Base-by-base conservation (phyloP, 2,113 vertebrate genomes). In the Ornithorhynchus anatinus region DNA sequence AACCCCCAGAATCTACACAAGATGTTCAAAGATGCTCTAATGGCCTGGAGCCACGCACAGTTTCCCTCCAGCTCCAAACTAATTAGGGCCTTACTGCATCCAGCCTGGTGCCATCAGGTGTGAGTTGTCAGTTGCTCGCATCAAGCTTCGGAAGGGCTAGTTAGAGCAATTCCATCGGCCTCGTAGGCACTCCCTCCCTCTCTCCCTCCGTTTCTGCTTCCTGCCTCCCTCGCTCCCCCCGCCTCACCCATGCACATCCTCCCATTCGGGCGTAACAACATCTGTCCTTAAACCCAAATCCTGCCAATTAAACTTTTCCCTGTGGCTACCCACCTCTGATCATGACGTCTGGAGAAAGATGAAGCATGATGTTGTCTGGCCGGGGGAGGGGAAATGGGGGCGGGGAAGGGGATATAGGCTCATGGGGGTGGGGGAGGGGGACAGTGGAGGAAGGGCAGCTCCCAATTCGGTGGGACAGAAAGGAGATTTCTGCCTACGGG, bases 301-400 rank as follows among this genome's bases (percentile, higher is more conserved):
- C 65, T 69, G 69, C 74, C 79, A 69, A 77, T 84, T 56, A 77
- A 71, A 71, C 59, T 3, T 39, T 66, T 76, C 53, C 57, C 64
- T 61, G 59, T 10, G 22, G 65, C 72, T 66, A 33, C 57, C 38
- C 0, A 45, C 2, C 9, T 47, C 22, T 2, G 69, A 51, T 59
- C 69, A 73, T 66, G 67, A 69, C 15, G 4, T 27, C 1, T 10
- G 14, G 19, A 73, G 38, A 43, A 52, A 32, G 50, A 32, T 51
- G 48, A 52, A 52, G 29, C 1, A 3, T 31, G 29, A 3, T 31
- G 29, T 10, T 2, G n/a, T 20, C 16, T 2, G 16, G 20, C 48
- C 13, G 43, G 17, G 48, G 29, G 13, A 17, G 27, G 17, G 29
- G 29, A 19, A 20, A n/a, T n/a, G n/a, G n/a, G n/a, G n/a, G n/a